Evolutionary conservation across 2,888 invertebrate genomes (phyloP), one percentile per base, ranked within the genome.

Genomic region (Sinelater perroti): DNA sequence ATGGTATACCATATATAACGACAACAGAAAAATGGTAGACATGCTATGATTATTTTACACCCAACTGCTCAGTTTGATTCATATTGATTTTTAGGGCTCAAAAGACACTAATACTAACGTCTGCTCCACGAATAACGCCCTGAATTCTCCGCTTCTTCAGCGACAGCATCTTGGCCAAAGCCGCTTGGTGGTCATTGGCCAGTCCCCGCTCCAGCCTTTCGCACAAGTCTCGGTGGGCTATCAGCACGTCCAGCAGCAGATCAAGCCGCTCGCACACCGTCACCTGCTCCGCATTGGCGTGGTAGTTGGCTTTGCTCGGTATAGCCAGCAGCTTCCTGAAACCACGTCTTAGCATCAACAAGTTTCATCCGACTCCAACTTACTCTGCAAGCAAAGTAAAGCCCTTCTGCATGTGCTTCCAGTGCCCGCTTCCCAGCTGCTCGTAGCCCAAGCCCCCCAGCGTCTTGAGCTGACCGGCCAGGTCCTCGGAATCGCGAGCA

Each of bases 111-210:
- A 24, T 51, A 75, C 80, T 78, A 75, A 85, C 85, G 72, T 84
- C 85, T 33, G 82, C 81, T 16, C 85, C 85, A 47, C 82, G 78
- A 60, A 86, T 84, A 6, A 85, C 85, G 1, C 85, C 85, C 68
- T 85, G 85, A 70, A 85, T 84, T 70, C 85, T 84, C 40, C 84
- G 75, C 64, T 85, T 85, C 67, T 86, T 86, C 46, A 86, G 74
- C 1, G 82, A 80, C 24, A 85, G 68, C 84, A 86, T 84, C 63
- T 85, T 85, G 1, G 83, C 81, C 4, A 85, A 72, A 0, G 85
- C 85, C 20, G 80, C 79, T 62, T 85, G 84, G 71, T 86, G 86
- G 70, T 86, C 86, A 11, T 83, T 81, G 11, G 83, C 82, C 1
- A 85, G 82, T 2, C 85, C 85, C 49, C 82, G 80, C 65, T 85